Conservation (phyloP, 1,140 invertebrate species). For the Olivierus martensii region DNA sequence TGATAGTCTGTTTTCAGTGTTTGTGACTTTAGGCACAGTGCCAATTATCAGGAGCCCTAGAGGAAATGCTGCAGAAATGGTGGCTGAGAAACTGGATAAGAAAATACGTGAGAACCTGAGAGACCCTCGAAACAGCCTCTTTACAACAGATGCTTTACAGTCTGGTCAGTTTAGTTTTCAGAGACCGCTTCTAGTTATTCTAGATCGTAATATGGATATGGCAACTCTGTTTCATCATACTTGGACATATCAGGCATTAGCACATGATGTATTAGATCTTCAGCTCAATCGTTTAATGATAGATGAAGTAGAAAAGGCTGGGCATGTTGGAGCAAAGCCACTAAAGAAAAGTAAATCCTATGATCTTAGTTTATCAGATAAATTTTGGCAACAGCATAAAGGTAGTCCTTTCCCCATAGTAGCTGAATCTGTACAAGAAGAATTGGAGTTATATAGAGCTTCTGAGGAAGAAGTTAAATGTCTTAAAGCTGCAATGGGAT, state of each 20-base stretch:
- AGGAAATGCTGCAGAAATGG: constrained; percentile 96
- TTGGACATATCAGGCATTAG: constrained; percentile 97
- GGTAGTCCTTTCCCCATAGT: constrained; percentile 94
- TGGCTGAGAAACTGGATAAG: constrained; percentile 92
- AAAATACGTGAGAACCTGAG: constrained; percentile 92
- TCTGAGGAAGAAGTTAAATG: constrained; percentile 95
- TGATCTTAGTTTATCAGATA: constrained; percentile 75
- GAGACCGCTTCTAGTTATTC: constrained; percentile 75
- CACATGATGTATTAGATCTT: constrained; percentile 87
- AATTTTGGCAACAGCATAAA: constrained; percentile 85
- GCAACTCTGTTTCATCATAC: constrained; percentile 96
- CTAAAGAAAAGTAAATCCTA: constrained; percentile 64
- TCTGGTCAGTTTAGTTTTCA: constrained; percentile 69
- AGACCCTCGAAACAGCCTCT: constrained; percentile 92
- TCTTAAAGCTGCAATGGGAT: constrained; percentile 75
- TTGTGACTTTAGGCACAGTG: constrained; percentile 86
- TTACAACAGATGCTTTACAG: constrained; percentile 60
- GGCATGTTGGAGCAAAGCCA: constrained; percentile 21
- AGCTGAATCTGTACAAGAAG: constrained; percentile 95
- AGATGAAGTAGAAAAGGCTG: constrained; percentile 44
- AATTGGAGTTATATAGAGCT: constrained; percentile 83
- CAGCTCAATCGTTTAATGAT: constrained; percentile 74
- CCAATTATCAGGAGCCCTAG: constrained; percentile 90
- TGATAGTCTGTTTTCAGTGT: constrained; percentile 92
- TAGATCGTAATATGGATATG: constrained; percentile 93